Conservation (phyloP, 2,113 vertebrate genomes). For the Takifugu flavidus region DNA sequence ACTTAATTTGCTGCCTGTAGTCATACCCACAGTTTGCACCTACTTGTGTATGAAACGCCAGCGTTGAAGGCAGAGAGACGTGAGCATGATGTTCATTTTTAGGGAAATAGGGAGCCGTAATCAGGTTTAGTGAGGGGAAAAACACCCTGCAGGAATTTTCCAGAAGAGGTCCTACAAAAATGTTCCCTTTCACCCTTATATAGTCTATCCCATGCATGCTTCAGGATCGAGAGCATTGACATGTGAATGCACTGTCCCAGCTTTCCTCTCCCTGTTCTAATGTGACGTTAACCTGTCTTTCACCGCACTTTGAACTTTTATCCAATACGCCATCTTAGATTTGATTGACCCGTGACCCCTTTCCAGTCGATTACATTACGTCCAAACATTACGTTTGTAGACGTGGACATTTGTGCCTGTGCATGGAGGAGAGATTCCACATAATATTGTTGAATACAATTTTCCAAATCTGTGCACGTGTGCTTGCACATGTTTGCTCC, state of each 20-base stretch:
- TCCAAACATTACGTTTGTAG: background rate
- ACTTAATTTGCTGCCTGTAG: background rate
- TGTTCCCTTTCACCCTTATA: constrained; percentile 1
- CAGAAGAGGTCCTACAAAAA: constrained; percentile 24
- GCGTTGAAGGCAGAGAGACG: background rate
- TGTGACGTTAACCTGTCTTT: constrained; percentile 38
- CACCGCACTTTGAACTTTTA: constrained; percentile 39
- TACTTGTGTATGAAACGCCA: constrained; percentile 2
- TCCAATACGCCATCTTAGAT: constrained; percentile 29
- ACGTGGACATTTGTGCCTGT: constrained; percentile 4
- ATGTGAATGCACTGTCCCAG: constrained; percentile 43
- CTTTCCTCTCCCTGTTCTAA: constrained; percentile 24
- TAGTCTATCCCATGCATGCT: constrained; percentile 47
- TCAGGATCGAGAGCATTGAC: constrained; percentile 33
- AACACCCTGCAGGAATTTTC: constrained; percentile 19
- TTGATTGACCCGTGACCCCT: constrained; percentile 15
- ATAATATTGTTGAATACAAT: constrained; percentile 16
- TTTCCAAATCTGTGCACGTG: background rate
- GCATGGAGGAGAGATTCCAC: constrained; percentile 1
- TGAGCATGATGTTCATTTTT: background rate
- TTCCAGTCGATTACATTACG: constrained; percentile 15
- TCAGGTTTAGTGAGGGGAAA: constrained; percentile 7
- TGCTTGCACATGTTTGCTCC: background rate
- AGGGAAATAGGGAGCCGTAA: background rate
- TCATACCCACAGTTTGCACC: background rate